Evolutionary conservation across 2,113 vertebrate species (phyloP).

Genomic region (Neotoma lepida): DNA sequence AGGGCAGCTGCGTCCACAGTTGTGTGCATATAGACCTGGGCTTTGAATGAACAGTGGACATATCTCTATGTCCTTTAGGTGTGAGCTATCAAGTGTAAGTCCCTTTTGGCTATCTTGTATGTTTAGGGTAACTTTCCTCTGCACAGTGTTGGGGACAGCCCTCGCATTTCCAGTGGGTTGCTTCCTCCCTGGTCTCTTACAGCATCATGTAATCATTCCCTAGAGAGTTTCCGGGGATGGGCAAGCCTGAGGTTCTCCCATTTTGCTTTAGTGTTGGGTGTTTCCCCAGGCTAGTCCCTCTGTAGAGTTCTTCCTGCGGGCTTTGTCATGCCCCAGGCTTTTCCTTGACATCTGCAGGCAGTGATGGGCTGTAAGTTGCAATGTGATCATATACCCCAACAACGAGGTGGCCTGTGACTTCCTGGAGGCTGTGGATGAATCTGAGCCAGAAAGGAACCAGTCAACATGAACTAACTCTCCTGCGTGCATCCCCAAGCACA

Average conservation of each 20-base stretch:
- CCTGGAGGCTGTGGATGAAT: neutral
- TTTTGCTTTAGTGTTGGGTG: neutral
- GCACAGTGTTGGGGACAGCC: neutral
- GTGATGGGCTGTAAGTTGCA: neutral
- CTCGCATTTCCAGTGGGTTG: neutral
- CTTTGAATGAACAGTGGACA: neutral
- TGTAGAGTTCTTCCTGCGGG: neutral
- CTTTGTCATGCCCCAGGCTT: neutral
- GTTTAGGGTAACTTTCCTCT: neutral
- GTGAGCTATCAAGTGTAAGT: neutral
- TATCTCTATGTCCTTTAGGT: neutral
- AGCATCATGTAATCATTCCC: neutral
- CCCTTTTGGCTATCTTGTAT: neutral
- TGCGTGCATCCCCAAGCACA: neutral
- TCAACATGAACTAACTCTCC: neutral
- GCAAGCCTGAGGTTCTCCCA: neutral
- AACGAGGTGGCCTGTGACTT: no score
- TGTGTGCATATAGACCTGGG: neutral
- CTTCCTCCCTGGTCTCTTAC: no score
- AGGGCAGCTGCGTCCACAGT: neutral
- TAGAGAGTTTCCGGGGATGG: neutral
- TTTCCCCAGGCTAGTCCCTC: neutral
- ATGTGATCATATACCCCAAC: neutral
- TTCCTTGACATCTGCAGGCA: neutral
- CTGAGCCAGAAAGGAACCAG: neutral